A percentile compares a stretch with the other conserved stretches of the same genome.
These are phyloP conservation scores for Helostoma temminkii DNA, from an alignment of 2,797 vertebrate species.

Conservation along the genomic window DNA sequence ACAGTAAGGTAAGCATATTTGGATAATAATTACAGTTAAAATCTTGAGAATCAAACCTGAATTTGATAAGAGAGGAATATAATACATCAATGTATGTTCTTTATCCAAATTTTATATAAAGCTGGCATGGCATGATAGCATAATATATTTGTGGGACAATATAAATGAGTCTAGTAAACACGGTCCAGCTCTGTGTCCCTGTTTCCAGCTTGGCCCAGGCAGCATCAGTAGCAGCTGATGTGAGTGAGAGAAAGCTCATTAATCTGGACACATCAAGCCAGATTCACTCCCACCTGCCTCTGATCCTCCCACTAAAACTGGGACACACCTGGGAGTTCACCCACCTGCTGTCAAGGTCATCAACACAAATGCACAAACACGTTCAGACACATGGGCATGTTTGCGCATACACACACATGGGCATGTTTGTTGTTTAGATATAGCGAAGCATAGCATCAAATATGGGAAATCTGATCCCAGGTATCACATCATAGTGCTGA, in stretches of 20 bases:
- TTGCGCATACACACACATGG: constrained; percentile 3
- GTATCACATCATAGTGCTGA: constrained; percentile 15
- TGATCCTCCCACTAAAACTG: constrained; percentile 80
- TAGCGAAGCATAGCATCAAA: not conserved
- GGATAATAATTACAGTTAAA: constrained; percentile 57
- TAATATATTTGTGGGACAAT: constrained; percentile 61
- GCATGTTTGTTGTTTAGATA: constrained; percentile 7
- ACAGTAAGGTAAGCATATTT: constrained; percentile 38
- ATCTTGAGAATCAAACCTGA: constrained; percentile 52
- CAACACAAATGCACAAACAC: constrained; percentile 54
- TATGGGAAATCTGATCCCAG: constrained; percentile 21
- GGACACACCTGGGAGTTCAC: constrained; percentile 84
- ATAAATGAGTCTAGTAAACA: constrained; percentile 62
- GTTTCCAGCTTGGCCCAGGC: constrained; percentile 67
- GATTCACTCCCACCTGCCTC: constrained; percentile 77
- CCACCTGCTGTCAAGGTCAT: constrained; percentile 78
- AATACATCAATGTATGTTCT: constrained; percentile 53
- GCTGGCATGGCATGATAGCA: constrained; percentile 57
- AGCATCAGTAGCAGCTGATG: constrained; percentile 70
- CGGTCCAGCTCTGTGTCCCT: constrained; percentile 75
- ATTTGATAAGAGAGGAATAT: constrained; percentile 56
- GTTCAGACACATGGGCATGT: constrained; percentile 33
- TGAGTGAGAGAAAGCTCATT: constrained; percentile 79
- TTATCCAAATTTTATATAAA: constrained; percentile 50
- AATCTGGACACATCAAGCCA: constrained; percentile 77